A percentile compares a stretch with the other conserved stretches of the same genome.
Evolutionary conservation across 2,888 invertebrate genomes (phyloP).

Genomic region (Elmis aenea): DNA sequence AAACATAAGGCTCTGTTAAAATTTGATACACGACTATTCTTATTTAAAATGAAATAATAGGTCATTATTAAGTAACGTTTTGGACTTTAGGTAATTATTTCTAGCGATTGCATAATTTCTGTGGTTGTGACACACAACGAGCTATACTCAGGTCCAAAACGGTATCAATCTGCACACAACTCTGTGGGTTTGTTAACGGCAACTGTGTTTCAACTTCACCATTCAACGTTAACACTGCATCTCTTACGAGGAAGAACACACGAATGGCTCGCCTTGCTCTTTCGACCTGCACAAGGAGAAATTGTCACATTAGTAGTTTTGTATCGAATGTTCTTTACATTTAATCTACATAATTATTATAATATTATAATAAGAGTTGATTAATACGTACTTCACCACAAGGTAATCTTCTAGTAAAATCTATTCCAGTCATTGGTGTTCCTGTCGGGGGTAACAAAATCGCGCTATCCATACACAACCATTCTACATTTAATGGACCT

Average conservation of each 20-base stretch:
- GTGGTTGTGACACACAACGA: slow-evolving; percentile 46
- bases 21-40: too few species aligned
- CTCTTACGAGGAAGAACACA: slow-evolving; percentile 84
- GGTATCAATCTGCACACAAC: slow-evolving; percentile 88
- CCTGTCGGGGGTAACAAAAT: slow-evolving; percentile 92
- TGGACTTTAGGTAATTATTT: too few species aligned
- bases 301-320: not conserved
- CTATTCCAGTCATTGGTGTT: slow-evolving; percentile 93
- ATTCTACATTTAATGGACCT: slow-evolving; percentile 82
- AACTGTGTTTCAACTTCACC: slow-evolving; percentile 81
- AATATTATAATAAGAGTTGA: too few species aligned
- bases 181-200: slow-evolving; percentile 82
- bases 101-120: slow-evolving; percentile 41
- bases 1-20: too few species aligned
- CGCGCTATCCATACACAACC: slow-evolving; percentile 94
- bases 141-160: slow-evolving; percentile 88
- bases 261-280: slow-evolving; percentile 84
- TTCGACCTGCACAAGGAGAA: slow-evolving; percentile 61
- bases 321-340: not conserved
- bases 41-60: too few species aligned
- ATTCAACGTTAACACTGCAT: slow-evolving; percentile 72
- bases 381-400: slow-evolving; percentile 80
- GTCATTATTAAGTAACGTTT: too few species aligned
- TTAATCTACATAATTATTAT: too few species aligned
- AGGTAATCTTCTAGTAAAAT: slow-evolving; percentile 88